Evolutionary conservation across 2,797 vertebrate species (phyloP).

Genomic region (Amblyraja radiata): DNA sequence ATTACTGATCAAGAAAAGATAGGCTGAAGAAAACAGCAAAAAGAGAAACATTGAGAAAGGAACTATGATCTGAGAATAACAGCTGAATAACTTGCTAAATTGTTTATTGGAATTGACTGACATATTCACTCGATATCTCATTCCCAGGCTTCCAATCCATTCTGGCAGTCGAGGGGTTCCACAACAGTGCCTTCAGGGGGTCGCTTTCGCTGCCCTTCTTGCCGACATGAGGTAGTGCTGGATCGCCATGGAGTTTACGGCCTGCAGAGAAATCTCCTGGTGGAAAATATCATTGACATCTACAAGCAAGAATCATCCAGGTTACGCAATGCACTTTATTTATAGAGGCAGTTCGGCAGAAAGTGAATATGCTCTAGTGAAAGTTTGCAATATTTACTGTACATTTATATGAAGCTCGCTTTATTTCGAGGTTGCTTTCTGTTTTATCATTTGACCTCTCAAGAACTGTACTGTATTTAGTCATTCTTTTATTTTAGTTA

Average conservation of each 20-base stretch:
- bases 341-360: not conserved
- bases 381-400: not conserved
- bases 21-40: not conserved
- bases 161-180: constrained; percentile 72
- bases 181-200: constrained; percentile 57
- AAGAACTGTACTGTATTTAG: too few species aligned
- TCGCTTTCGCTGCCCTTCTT: constrained; percentile 81
- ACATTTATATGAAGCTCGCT: not conserved
- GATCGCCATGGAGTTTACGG: constrained; percentile 81
- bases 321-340: constrained; percentile 47
- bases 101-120: not conserved
- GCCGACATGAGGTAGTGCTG: constrained; percentile 79
- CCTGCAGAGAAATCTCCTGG: constrained; percentile 79
- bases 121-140: not conserved
- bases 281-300: constrained; percentile 88
- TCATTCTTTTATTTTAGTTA: not conserved
- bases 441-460: not conserved
- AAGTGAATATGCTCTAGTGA: not conserved
- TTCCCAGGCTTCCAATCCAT: constrained; percentile 69
- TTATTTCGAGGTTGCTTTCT: not conserved
- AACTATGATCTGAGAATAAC: not conserved
- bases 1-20: not conserved
- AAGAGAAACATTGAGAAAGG: not conserved
- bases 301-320: constrained; percentile 77
- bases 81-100: not conserved